Percentiles rank a stretch among this genome's conserved stretches.
These are phyloP conservation scores for Aptenodytes patagonicus DNA, from an alignment of 2,113 vertebrate species.

Conservation along the genomic window DNA sequence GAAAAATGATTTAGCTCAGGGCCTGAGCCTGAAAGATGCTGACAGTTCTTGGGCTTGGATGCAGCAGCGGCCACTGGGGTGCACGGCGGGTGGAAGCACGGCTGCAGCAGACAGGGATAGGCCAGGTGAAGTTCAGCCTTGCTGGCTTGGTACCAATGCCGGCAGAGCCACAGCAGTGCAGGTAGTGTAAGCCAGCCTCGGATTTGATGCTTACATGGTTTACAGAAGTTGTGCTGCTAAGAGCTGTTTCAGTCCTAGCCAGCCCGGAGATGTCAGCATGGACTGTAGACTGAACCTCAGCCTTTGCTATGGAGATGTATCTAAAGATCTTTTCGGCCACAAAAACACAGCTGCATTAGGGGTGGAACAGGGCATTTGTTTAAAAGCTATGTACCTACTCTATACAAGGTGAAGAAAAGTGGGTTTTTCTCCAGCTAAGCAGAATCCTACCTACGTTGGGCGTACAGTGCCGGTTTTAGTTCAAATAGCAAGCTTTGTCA, in stretches of 20 bases:
- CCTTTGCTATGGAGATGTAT: not conserved
- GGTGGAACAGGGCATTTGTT: not conserved
- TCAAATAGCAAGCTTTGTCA: not conserved
- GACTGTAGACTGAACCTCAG: not conserved
- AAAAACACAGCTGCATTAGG: not conserved
- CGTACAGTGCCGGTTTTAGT: not conserved
- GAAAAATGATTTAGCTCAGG: not conserved
- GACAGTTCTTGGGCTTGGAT: not conserved
- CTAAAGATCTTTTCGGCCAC: not conserved
- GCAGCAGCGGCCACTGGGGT: not conserved
- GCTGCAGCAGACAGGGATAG: not conserved
- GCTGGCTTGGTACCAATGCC: not conserved
- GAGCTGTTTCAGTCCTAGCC: not conserved
- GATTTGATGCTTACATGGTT: not conserved
- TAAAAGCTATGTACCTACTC: not conserved
- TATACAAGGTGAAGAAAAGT: not conserved
- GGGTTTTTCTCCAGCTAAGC: not conserved
- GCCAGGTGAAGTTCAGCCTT: not conserved
- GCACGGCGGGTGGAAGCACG: accelerated
- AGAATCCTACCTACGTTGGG: not conserved
- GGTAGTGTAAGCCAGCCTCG: not conserved
- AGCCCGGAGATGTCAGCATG: accelerated
- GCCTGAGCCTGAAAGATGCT: not conserved
- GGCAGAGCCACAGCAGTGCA: not conserved
- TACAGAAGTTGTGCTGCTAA: not conserved